Conservation (phyloP, 2,888 invertebrate species). For the Lissocephala sabroskyi region DNA sequence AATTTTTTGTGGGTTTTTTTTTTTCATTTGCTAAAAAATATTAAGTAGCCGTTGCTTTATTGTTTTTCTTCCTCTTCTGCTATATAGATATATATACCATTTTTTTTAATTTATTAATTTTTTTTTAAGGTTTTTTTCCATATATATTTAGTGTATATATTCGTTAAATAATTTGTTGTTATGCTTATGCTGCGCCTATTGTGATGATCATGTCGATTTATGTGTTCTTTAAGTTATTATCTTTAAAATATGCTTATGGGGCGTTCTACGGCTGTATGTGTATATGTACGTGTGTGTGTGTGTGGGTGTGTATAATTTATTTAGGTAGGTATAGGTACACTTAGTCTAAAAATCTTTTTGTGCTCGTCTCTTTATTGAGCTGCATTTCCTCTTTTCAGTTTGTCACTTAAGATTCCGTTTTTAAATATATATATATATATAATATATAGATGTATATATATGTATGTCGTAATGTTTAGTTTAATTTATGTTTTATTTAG, state of each 20-base stretch:
- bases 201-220: conserved; percentile 29
- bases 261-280: neutral
- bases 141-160: conserved; percentile 19
- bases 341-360: conserved; percentile 52
- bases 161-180: conserved; percentile 12
- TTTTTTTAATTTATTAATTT: conserved; percentile 17
- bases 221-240: conserved; percentile 11
- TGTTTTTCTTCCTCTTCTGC: conserved; percentile 27
- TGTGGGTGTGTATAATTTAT: conserved; percentile 21
- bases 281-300: neutral
- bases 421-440: conserved; percentile 41
- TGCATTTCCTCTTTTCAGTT: conserved; percentile 53
- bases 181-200: conserved; percentile 32
- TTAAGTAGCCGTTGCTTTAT: conserved; percentile 65
- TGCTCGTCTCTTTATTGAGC: conserved; percentile 36
- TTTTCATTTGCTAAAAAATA: conserved; percentile 60
- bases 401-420: conserved; percentile 26
- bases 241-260: conserved; percentile 14
- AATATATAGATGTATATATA: too few relatives aligned
- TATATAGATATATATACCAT: too few relatives aligned
- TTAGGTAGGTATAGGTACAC: conserved; percentile 65
- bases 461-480: conserved; percentile 18
- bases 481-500: conserved; percentile 36
- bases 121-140: conserved; percentile 19
- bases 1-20: conserved; percentile 20